Conservation (phyloP, 2,797 vertebrate species). For the Lepidocolaptes lacrymiger region DNA sequence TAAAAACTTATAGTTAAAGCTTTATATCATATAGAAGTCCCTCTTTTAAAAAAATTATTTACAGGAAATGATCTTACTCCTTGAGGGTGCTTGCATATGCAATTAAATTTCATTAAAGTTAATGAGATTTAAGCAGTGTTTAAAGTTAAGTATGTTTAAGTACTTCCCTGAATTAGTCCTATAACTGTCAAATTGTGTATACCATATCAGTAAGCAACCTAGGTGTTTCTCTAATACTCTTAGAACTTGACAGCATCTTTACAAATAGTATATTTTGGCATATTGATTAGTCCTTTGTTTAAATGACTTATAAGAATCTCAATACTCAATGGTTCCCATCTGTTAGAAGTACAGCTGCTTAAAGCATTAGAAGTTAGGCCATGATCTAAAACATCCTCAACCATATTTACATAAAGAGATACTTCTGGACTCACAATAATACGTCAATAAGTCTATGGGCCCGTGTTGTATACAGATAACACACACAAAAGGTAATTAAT, state of each 20-base stretch:
- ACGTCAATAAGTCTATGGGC: neutral
- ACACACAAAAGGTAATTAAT: too few species aligned
- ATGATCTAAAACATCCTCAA: neutral
- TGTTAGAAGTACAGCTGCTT: neutral
- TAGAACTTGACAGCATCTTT: neutral
- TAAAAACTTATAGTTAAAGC: neutral
- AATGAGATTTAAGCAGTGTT: constrained; percentile 4
- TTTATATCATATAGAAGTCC: neutral
- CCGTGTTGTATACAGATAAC: too few species aligned
- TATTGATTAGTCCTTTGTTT: neutral
- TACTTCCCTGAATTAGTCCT: neutral
- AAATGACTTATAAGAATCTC: neutral
- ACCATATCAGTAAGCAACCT: neutral
- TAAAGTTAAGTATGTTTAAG: neutral
- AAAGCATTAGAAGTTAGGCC: neutral
- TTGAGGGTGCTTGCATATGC: neutral
- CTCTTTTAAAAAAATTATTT: neutral
- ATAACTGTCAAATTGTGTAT: neutral
- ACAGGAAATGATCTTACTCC: neutral
- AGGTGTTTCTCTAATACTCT: neutral
- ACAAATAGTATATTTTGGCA: neutral
- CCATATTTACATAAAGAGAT: neutral
- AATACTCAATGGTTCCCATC: neutral
- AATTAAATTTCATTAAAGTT: neutral
- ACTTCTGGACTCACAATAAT: neutral